Evolutionary conservation across 1,140 invertebrate species (phyloP).

Genomic region (Drosophila mauritiana): DNA sequence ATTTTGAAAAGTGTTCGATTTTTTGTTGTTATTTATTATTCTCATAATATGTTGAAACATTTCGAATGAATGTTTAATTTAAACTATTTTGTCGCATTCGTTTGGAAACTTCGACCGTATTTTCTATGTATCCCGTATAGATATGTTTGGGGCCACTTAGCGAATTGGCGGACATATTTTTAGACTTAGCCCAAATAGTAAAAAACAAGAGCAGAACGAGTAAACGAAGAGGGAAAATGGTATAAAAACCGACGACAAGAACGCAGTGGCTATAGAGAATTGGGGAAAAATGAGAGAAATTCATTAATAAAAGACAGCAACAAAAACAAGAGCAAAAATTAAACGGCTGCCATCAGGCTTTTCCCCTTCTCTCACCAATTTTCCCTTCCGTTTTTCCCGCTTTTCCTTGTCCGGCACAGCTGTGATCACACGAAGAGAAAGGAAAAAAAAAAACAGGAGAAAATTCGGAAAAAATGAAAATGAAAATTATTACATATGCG

Average conservation of each 20-base stretch:
- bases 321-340: slow-evolving; percentile 47
- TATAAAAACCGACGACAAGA: slow-evolving; percentile 25
- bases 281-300: slow-evolving; percentile 45
- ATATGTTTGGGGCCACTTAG: slow-evolving; percentile 68
- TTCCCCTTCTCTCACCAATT: slow-evolving; percentile 7
- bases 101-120: slow-evolving; percentile 9
- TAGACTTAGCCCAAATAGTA: slow-evolving; percentile 63
- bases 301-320: slow-evolving; percentile 45
- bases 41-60: neutral
- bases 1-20: neutral
- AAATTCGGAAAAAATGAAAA: slow-evolving; percentile 37
- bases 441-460: neutral
- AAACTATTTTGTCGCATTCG: neutral
- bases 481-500: slow-evolving; percentile 55
- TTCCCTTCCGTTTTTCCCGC: slow-evolving; percentile 7
- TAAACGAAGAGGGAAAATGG: slow-evolving; percentile 3
- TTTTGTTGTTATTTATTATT: neutral
- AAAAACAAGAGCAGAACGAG: slow-evolving; percentile 43
- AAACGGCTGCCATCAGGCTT: slow-evolving; percentile 39
- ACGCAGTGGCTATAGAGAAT: slow-evolving; percentile 11
- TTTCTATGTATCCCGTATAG: slow-evolving; percentile 41
- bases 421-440: slow-evolving; percentile 30
- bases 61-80: neutral
- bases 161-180: slow-evolving; percentile 80
- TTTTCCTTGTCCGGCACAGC: slow-evolving; percentile 43